These are phyloP conservation scores for Enteromius unitaeniatus DNA, from an alignment of 2,797 vertebrate genomes.

Conservation along the genomic window DNA sequence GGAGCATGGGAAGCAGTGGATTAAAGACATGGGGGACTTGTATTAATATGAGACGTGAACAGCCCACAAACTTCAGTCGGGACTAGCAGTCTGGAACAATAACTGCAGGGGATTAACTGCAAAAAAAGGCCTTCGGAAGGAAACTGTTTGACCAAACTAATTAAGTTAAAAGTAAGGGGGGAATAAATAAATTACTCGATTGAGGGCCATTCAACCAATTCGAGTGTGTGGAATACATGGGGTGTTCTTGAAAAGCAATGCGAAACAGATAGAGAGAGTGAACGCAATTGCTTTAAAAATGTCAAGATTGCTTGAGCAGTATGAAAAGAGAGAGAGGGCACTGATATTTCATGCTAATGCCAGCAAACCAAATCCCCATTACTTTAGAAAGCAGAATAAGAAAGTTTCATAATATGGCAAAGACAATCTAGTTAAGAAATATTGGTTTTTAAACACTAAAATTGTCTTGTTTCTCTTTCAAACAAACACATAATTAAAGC, in stretches of 20 bases:
- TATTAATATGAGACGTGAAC: slow-evolving; percentile 75
- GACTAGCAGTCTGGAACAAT: slow-evolving; percentile 71
- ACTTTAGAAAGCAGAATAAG: slow-evolving; percentile 1
- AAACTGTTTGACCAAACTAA: slow-evolving; percentile 72
- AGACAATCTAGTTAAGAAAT: neutral
- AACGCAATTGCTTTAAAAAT: neutral
- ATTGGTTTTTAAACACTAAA: slow-evolving; percentile 18
- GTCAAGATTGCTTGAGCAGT: neutral
- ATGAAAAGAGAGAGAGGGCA: neutral
- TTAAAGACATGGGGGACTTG: slow-evolving; percentile 79
- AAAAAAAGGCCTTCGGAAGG: slow-evolving; percentile 66
- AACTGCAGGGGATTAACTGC: slow-evolving; percentile 71
- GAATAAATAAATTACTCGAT: slow-evolving; percentile 51
- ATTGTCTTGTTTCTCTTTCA: neutral
- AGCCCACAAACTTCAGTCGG: slow-evolving; percentile 58
- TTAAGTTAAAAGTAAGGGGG: slow-evolving; percentile 67
- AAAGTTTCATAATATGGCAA: slow-evolving; percentile 6
- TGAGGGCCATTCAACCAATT: slow-evolving; percentile 33
- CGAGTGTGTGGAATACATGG: neutral
- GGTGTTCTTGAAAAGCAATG: slow-evolving; percentile 9
- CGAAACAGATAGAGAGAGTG: neutral
- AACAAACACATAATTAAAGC: neutral
- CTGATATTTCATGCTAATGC: slow-evolving; percentile 19
- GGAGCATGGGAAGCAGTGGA: slow-evolving; percentile 71
- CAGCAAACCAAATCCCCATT: slow-evolving; percentile 23